Evolutionary conservation across 2,113 vertebrate genomes (phyloP).

Genomic region (Ellobius talpinus): DNA sequence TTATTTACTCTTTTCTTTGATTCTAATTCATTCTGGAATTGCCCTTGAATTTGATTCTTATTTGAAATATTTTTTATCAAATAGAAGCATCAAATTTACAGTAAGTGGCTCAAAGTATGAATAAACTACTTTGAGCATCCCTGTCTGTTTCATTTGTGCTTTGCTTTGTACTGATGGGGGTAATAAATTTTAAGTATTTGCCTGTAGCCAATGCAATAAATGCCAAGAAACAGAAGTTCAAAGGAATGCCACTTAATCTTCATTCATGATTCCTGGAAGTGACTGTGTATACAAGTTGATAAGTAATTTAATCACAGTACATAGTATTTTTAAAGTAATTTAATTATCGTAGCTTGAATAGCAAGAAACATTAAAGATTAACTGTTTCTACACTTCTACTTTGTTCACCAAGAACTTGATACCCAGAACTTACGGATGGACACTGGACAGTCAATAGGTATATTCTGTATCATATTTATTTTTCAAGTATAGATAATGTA

Average conservation of each 20-base stretch:
- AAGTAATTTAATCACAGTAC: neutral
- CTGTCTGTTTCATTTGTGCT: neutral
- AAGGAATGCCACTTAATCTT: neutral
- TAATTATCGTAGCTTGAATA: neutral
- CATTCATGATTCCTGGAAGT: slow-evolving; percentile 55
- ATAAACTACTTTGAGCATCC: neutral
- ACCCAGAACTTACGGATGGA: neutral
- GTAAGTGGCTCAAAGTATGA: neutral
- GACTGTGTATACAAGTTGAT: neutral
- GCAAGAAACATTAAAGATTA: slow-evolving; percentile 27
- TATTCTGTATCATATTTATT: neutral
- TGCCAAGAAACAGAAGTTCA: neutral
- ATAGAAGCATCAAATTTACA: neutral
- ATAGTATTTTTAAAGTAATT: neutral
- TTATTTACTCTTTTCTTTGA: slow-evolving; percentile 43
- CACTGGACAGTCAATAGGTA: neutral
- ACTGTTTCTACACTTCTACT: neutral
- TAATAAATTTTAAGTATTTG: slow-evolving; percentile 42
- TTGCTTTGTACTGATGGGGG: neutral
- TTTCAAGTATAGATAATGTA: neutral
- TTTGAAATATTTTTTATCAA: slow-evolving; percentile 49
- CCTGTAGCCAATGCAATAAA: neutral
- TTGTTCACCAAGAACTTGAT: neutral
- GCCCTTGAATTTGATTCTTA: neutral
- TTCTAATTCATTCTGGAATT: neutral